Base-by-base conservation (phyloP, 2,797 vertebrate genomes). In the Jordanella pulchra region DNA sequence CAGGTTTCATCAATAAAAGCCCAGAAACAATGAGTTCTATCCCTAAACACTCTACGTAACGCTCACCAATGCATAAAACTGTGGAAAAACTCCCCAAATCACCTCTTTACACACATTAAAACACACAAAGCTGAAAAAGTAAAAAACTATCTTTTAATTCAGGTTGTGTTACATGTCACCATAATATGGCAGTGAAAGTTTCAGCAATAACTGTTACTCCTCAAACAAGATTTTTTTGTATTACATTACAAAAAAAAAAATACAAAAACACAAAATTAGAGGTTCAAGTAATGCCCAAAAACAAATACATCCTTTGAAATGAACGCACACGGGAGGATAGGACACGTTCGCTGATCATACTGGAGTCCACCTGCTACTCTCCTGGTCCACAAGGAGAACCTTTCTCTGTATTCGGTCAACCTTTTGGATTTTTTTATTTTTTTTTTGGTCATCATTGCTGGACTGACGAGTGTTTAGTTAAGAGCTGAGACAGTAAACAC, bases 111-210 rank as follows among this genome's bases (percentile, higher is more conserved):
- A 28, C 61, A 79, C 78, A 80, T 75, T 86, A 74, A 87, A 84
- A 86, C 54, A 80, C 85, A 82, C 81, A 80, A 72, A 80, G 90
- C 75, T 92, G 84, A 94, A 93, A 92, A 93, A 96, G 95, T 97
- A 97, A 94, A 97, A 98, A 98, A 97, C 96, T 97, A 97, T 97
- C 92, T 94, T 98, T 98, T 98, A 97, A 96, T 98, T 95, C 95
- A 96, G 95, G 94, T 95, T 94, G 93, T 96, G 93, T 96, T 96
- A 96, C 92, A 96, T 94, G 93, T 94, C 94, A 96, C 90, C 91
- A 95, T 96, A 96, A 95, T 91, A 95, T 96, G 96, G 96, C 96
- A 98, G 95, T 96, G 95, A 96, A 93, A 90, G 93, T 95, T 95
- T 94, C 93, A 94, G 93, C 94, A 95, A 96, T 93, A 96, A 95